phyloP scores from a whole-genome alignment of 2,113 vertebrate species.

The Zapornia atra region DNA sequence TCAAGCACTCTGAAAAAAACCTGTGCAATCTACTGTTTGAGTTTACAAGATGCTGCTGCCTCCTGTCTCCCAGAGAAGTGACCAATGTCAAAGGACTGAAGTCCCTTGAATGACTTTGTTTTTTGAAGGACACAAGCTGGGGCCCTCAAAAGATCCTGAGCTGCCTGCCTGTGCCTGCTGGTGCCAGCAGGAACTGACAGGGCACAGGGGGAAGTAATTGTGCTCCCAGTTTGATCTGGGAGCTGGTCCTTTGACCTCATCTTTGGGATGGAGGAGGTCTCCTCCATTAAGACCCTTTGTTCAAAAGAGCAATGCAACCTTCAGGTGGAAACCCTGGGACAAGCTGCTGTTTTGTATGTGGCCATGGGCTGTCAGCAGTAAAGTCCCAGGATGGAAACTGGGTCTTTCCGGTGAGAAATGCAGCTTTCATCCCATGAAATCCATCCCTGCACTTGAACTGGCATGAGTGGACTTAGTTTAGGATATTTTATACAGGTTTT shows the following conservation, averaged over 20 bases:
- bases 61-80: not conserved
- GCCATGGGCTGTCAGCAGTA: rapidly evolving
- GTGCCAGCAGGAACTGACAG: not conserved
- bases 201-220: rapidly evolving
- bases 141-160: not conserved
- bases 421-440: not conserved
- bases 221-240: not conserved
- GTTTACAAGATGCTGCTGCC: not conserved
- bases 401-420: not conserved
- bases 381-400: not conserved
- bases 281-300: not conserved
- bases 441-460: not conserved
- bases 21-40: not conserved
- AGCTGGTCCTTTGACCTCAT: not conserved
- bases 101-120: not conserved
- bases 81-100: not conserved
- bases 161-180: rapidly evolving
- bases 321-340: not conserved
- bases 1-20: not conserved
- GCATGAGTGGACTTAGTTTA: not conserved
- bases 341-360: not conserved
- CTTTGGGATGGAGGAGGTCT: not conserved
- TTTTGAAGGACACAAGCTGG: not conserved
- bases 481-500: not conserved
- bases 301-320: not conserved